Evolutionary conservation across 2,113 vertebrate species (phyloP).

Genomic region (Caranx melampygus): DNA sequence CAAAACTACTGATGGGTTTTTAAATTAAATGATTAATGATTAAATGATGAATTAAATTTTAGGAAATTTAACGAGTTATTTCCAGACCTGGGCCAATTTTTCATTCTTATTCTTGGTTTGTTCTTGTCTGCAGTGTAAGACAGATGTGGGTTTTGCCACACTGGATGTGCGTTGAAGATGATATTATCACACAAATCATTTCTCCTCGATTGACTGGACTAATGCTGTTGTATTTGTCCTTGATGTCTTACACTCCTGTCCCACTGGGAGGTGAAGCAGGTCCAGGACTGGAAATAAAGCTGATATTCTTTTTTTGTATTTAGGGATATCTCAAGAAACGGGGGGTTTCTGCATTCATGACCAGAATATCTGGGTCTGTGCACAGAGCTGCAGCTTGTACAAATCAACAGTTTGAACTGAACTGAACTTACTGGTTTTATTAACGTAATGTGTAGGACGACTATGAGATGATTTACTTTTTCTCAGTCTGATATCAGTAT

Average conservation of each 20-base stretch:
- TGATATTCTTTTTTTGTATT: constrained; percentile 5
- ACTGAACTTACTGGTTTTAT: not conserved
- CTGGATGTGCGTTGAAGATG: constrained; percentile 10
- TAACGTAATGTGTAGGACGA: not conserved
- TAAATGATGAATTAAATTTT: too few relatives aligned
- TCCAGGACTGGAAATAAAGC: constrained; percentile 16
- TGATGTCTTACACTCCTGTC: not conserved
- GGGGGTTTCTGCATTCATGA: not conserved
- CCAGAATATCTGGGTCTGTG: constrained; percentile 5
- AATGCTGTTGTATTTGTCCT: constrained; percentile 1
- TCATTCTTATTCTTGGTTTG: not conserved
- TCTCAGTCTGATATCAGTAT: not conserved
- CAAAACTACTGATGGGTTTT: constrained; percentile 6
- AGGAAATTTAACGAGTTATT: constrained; percentile 9
- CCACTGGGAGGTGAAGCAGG: not conserved
- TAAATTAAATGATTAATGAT: not conserved
- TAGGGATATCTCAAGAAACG: constrained; percentile 5
- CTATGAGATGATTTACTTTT: not conserved
- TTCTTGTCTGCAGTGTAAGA: constrained; percentile 6
- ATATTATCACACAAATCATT: not conserved
- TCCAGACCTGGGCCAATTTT: constrained; percentile 32
- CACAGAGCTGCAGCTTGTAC: not conserved
- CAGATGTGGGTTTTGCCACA: not conserved
- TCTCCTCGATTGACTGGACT: constrained; percentile 6
- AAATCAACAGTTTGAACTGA: not conserved